Conservation (phyloP, 2,888 invertebrate genomes). For the Macrosoma leucophasiata region DNA sequence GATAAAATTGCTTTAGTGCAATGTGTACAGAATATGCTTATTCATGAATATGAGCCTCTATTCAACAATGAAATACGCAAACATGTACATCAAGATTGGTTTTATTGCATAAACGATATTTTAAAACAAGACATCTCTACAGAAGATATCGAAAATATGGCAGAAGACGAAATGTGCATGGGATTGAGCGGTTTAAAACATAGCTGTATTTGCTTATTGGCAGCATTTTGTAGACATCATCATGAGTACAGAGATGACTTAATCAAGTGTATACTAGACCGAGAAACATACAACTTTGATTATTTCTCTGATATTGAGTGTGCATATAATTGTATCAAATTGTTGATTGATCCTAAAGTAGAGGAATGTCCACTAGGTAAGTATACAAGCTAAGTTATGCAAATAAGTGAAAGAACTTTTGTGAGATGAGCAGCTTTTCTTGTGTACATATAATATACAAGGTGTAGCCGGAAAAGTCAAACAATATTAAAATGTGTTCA, state of each 20-base stretch:
- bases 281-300: conserved; percentile 47
- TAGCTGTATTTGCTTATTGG: conserved; percentile 45
- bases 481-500: too few species aligned
- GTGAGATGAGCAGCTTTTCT: too few species aligned
- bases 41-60: conserved; percentile 35
- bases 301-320: conserved; percentile 42
- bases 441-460: too few species aligned
- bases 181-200: conserved; percentile 43
- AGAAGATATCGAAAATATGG: conserved; percentile 40
- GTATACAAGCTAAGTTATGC: conserved; percentile 1
- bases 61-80: conserved; percentile 37
- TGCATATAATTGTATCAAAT: conserved; percentile 46
- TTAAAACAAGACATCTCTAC: conserved; percentile 36
- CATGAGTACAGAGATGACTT: conserved; percentile 48
- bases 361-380: conserved; percentile 51
- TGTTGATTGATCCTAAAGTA: conserved; percentile 38
- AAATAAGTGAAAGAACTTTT: too few species aligned
- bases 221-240: conserved; percentile 49
- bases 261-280: conserved; percentile 49
- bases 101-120: conserved; percentile 46
- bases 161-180: conserved; percentile 47
- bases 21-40: conserved; percentile 37
- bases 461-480: too few species aligned
- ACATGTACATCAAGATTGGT: conserved; percentile 42
- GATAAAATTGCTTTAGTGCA: conserved; percentile 40